These are phyloP conservation scores for Ennomos quercinarius DNA, from an alignment of 2,888 invertebrate species.

Conservation along the genomic window DNA sequence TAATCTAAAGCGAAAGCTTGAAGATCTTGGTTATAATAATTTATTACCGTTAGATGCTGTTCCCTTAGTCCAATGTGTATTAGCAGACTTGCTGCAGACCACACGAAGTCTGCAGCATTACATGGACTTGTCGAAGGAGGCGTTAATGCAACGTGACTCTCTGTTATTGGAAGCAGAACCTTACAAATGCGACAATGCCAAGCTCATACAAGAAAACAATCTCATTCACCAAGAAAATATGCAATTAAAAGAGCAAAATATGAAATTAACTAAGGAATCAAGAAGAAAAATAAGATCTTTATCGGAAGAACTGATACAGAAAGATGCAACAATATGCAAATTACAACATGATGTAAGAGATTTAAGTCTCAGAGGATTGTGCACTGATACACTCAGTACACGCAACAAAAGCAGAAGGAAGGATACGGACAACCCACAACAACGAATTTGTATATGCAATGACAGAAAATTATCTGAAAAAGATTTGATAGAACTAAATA, in stretches of 20 bases:
- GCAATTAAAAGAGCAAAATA: conserved; percentile 87
- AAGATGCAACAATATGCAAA: conserved; percentile 73
- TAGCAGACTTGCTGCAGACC: conserved; percentile 94
- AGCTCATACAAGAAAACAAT: conserved; percentile 91
- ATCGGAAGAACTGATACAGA: conserved; percentile 86
- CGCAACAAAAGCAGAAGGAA: conserved; percentile 72
- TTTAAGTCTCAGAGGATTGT: conserved; percentile 74
- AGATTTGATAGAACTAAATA: conserved; percentile 73
- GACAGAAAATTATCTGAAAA: conserved; percentile 64
- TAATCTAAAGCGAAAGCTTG: conserved; percentile 88
- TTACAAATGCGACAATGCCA: conserved; percentile 92
- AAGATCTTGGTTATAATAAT: conserved; percentile 93
- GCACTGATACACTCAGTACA: conserved; percentile 76
- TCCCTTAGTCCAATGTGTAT: conserved; percentile 91
- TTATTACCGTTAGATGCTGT: conserved; percentile 90
- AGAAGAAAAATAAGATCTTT: conserved; percentile 87
- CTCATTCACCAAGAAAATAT: conserved; percentile 88
- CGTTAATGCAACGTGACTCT: conserved; percentile 88
- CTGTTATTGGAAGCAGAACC: conserved; percentile 90
- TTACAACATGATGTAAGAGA: conserved; percentile 77
- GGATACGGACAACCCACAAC: conserved; percentile 53
- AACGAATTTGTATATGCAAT: conserved; percentile 62
- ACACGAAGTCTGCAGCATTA: conserved; percentile 95
- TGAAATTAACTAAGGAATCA: conserved; percentile 84
- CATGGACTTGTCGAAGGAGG: conserved; percentile 90